Percentiles rank a stretch among this genome's conserved stretches.
These are phyloP conservation scores for Esox niger DNA, from an alignment of 2,113 vertebrate species.

Conservation along the genomic window DNA sequence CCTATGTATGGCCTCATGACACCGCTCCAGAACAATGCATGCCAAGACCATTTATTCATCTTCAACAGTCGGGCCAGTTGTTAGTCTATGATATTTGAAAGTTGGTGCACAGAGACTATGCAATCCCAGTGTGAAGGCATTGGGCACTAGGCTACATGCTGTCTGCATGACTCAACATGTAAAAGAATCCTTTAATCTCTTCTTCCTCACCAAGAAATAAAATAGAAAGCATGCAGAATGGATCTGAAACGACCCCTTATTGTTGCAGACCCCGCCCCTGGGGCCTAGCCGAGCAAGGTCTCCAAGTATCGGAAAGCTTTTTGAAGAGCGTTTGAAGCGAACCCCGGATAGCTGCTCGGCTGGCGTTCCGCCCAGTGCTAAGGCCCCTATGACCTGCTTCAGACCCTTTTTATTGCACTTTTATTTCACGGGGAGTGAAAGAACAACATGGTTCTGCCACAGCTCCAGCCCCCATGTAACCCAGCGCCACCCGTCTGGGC, in stretches of 20 bases:
- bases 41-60: no score
- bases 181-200: neutral
- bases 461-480: neutral
- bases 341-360: neutral
- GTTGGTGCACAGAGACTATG: no score
- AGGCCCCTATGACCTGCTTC: neutral
- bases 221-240: neutral
- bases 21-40: neutral
- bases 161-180: conserved; percentile 57
- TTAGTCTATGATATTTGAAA: no score
- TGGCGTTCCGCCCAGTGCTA: neutral
- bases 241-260: conserved; percentile 3
- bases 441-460: neutral
- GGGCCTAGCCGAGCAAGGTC: no score
- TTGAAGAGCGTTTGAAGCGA: neutral
- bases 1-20: neutral
- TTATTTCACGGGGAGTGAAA: conserved; percentile 1
- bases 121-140: neutral
- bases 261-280: neutral
- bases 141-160: neutral
- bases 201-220: neutral
- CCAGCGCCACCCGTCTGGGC: neutral
- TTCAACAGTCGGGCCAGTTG: no score
- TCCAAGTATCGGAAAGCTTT: no score
- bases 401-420: neutral